Conservation (phyloP, 2,888 invertebrate genomes). For the Listrodromus nycthemerus region DNA sequence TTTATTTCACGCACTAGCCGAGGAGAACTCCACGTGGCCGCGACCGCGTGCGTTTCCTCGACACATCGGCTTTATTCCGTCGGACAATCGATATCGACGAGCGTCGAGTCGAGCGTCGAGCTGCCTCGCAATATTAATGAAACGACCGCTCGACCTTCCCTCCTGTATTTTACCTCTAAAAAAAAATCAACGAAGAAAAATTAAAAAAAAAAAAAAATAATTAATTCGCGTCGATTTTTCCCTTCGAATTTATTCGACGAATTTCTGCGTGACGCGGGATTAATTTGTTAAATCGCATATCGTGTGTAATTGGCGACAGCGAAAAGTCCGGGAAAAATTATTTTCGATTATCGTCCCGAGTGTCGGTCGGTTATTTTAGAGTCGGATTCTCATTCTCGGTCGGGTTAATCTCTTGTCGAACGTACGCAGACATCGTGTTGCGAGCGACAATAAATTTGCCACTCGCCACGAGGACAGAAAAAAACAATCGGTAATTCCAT, state of each 20-base stretch:
- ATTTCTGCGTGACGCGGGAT: background rate
- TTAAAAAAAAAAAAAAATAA: background rate
- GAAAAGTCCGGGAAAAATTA: background rate
- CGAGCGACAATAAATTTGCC: conserved; percentile 23
- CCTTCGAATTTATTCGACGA: background rate
- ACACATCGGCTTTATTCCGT: background rate
- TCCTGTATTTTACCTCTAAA: background rate
- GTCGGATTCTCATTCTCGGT: background rate
- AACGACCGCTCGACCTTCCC: background rate
- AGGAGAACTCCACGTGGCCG: background rate
- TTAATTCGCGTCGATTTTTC: background rate
- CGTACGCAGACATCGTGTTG: background rate
- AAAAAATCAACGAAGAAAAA: background rate
- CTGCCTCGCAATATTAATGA: conserved; percentile 21
- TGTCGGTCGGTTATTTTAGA: background rate
- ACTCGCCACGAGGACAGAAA: background rate
- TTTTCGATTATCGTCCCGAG: background rate
- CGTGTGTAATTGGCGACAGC: background rate
- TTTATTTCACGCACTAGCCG: background rate
- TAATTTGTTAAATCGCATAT: background rate
- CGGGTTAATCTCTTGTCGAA: conserved; percentile 18
- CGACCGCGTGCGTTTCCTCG: background rate
- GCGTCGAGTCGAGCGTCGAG: conserved; percentile 13
- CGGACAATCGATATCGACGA: conserved; percentile 22
- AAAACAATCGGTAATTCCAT: background rate